Conservation (phyloP, 1,140 invertebrate species). For the Tetramorium simillimum region DNA sequence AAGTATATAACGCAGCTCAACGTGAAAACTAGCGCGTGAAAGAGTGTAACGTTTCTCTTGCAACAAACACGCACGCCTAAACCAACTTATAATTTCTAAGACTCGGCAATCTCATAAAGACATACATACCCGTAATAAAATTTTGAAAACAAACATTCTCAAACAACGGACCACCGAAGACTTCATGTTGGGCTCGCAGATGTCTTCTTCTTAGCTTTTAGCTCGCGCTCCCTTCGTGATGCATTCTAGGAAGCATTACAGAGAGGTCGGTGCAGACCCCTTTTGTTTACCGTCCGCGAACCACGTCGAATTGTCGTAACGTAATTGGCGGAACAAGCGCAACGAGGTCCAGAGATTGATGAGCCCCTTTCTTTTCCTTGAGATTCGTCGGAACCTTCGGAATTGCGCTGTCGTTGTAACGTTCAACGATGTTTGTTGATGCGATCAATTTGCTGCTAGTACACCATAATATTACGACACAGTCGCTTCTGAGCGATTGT, state of each 20-base stretch:
- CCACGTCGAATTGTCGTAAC: slow-evolving; percentile 62
- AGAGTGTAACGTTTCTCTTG: background rate
- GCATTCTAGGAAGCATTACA: slow-evolving; percentile 76
- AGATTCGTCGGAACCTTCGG: slow-evolving; percentile 55
- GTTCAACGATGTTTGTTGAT: background rate
- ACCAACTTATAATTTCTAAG: background rate
- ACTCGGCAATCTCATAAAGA: background rate
- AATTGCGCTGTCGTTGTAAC: background rate
- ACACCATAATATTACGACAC: background rate
- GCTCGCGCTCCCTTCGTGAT: slow-evolving; percentile 44
- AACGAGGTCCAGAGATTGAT: slow-evolving; percentile 82
- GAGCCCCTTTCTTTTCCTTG: slow-evolving; percentile 73
- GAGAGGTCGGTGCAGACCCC: slow-evolving; percentile 65
- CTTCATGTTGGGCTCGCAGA: background rate
- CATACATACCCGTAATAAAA: background rate
- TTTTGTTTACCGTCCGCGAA: slow-evolving; percentile 75
- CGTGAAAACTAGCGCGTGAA: background rate
- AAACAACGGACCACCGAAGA: background rate
- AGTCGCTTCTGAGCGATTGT: background rate
- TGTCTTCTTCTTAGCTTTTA: slow-evolving; percentile 2
- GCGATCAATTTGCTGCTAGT: background rate
- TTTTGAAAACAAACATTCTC: slow-evolving; percentile 26
- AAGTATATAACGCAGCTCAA: background rate
- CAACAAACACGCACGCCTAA: background rate
- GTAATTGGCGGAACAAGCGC: slow-evolving; percentile 82